Conservation (phyloP, 92 coral and sea anemone genomes). For the Parazoanthus atlanticus region DNA sequence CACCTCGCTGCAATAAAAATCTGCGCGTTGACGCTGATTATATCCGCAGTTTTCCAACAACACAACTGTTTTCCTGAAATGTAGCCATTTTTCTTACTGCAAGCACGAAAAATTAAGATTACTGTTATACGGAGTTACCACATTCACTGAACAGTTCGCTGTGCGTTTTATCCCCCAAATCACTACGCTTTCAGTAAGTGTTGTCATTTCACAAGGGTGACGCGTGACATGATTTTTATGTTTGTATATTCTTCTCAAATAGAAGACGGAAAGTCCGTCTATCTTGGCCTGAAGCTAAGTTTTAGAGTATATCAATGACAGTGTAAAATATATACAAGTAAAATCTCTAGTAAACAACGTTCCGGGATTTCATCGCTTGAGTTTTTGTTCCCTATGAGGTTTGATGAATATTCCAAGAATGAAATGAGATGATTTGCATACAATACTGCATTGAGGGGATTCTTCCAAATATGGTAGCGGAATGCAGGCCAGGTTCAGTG, state of each 20-base stretch:
- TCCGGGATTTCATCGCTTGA: constrained; percentile 18
- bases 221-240: constrained; percentile 9
- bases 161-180: neutral
- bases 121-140: neutral
- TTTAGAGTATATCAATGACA: neutral
- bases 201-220: neutral
- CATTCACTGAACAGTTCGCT: constrained; percentile 11
- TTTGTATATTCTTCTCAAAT: neutral
- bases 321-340: neutral
- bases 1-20: constrained; percentile 12
- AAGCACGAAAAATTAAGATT: constrained; percentile 10
- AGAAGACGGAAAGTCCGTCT: neutral
- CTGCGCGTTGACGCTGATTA: constrained; percentile 4
- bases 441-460: constrained; percentile 33
- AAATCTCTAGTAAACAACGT: constrained; percentile 9
- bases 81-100: neutral
- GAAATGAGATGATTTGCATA: constrained; percentile 41
- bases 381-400: constrained; percentile 9
- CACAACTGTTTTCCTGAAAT: neutral
- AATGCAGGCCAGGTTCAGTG: constrained; percentile 69
- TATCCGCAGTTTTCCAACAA: neutral
- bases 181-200: neutral
- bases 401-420: constrained; percentile 34
- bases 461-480: constrained; percentile 87
- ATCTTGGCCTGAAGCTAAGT: neutral